Evolutionary conservation across 2,888 invertebrate genomes (phyloP).

Genomic region (Bombylius major): DNA sequence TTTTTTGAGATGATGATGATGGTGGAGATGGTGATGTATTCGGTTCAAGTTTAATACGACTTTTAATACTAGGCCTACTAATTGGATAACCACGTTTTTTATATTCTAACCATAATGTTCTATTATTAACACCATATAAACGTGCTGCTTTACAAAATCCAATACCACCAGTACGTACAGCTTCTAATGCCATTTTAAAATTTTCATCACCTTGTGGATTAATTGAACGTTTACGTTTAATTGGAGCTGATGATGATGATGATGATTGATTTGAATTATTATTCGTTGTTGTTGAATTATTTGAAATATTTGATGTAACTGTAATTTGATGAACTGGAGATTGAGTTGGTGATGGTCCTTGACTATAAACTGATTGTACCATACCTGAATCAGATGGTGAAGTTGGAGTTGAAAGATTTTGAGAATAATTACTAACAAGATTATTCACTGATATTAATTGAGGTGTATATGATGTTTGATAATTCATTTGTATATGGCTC

Average conservation of each 20-base stretch:
- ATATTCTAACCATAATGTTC: conserved; percentile 74
- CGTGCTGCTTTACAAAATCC: conserved; percentile 78
- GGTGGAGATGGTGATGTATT: conserved; percentile 48
- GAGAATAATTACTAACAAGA: conserved; percentile 40
- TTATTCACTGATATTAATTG: conserved; percentile 38
- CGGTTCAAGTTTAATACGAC: conserved; percentile 54
- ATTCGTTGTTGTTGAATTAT: not conserved
- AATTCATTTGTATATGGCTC: conserved; percentile 21
- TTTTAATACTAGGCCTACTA: conserved; percentile 64
- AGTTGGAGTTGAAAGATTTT: conserved; percentile 44
- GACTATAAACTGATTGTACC: conserved; percentile 40
- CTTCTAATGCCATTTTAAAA: conserved; percentile 67
- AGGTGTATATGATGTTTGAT: conserved; percentile 29
- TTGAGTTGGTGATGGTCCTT: conserved; percentile 37
- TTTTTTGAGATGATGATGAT: conserved; percentile 24
- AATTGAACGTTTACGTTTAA: conserved; percentile 57
- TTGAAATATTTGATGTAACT: conserved; percentile 12
- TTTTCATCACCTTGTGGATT: conserved; percentile 76
- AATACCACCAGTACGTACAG: conserved; percentile 69
- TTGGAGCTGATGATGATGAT: conserved; percentile 28
- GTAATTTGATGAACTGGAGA: conserved; percentile 30
- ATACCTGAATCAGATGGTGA: conserved; percentile 44
- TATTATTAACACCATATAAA: conserved; percentile 72
- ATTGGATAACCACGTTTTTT: conserved; percentile 75
- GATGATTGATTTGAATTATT: conserved; percentile 13